Percentiles rank a stretch among this genome's conserved stretches.
phyloP scores from a whole-genome alignment of 2,888 invertebrate species.

The Erpobdella octoculata region DNA sequence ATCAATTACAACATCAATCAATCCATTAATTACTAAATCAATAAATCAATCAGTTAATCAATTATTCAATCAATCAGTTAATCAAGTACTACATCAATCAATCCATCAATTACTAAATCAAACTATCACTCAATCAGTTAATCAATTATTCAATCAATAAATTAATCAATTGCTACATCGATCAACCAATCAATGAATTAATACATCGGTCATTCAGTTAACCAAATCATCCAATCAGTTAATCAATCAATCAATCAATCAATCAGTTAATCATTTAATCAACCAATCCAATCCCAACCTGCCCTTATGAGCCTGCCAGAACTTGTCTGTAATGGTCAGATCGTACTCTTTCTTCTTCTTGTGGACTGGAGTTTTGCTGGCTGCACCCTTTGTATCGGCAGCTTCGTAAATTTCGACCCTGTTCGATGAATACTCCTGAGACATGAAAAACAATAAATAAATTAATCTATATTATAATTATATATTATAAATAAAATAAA shows the following conservation, averaged over 20 bases:
- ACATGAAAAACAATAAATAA: slow-evolving; percentile 4
- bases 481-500: no score
- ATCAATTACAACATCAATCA: no score
- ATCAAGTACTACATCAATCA: no score
- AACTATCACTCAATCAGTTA: background rate
- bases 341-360: slow-evolving; percentile 79
- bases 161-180: no score
- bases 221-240: background rate
- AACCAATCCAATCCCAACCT: slow-evolving; percentile 50
- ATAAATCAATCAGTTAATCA: background rate
- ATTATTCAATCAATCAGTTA: no score
- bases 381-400: slow-evolving; percentile 42
- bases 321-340: slow-evolving; percentile 75
- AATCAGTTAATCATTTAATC: background rate
- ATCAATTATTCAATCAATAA: no score
- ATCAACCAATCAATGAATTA: slow-evolving; percentile 1
- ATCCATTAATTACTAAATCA: background rate
- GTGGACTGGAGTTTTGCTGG: slow-evolving; percentile 37
- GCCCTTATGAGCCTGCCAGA: slow-evolving; percentile 89
- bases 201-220: background rate
- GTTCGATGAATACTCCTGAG: slow-evolving; percentile 75
- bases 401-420: slow-evolving; percentile 68
- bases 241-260: background rate
- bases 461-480: background rate
- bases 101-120: background rate